Evolutionary conservation across 2,113 vertebrate species (phyloP).

Genomic region (Protobothrops mucrosquamatus): DNA sequence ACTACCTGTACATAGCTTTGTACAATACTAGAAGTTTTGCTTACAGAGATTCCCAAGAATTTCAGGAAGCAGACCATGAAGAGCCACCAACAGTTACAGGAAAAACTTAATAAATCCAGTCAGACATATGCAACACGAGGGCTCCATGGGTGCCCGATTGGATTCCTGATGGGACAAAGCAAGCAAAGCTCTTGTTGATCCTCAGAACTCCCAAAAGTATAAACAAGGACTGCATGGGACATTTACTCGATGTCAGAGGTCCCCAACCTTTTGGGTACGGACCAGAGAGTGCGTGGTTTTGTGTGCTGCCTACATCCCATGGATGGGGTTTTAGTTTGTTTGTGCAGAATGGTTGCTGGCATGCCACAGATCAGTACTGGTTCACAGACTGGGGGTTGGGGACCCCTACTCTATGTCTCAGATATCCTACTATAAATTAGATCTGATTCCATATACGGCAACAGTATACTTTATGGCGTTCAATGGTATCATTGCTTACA

Average conservation of each 20-base stretch:
- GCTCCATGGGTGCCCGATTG: not conserved
- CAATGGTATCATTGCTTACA: not conserved
- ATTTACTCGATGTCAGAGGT: not conserved
- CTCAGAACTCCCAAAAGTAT: not conserved
- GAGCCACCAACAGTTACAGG: not conserved
- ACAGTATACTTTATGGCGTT: not conserved
- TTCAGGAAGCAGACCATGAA: not conserved
- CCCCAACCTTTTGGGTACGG: too few relatives aligned
- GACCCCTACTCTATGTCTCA: not conserved
- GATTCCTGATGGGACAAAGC: not conserved
- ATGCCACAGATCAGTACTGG: too few relatives aligned
- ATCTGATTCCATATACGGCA: not conserved
- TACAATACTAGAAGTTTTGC: not conserved
- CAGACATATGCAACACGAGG: not conserved
- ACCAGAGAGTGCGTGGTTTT: too few relatives aligned
- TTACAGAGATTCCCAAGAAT: not conserved
- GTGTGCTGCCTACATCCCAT: too few relatives aligned
- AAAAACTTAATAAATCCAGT: not conserved
- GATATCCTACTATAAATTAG: not conserved
- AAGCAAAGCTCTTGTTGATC: not conserved
- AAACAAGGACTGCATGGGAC: not conserved
- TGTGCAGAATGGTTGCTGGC: too few relatives aligned
- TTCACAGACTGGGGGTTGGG: too few relatives aligned
- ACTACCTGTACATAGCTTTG: not conserved
- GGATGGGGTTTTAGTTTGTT: too few relatives aligned